phyloP scores from a whole-genome alignment of 2,113 vertebrate genomes.

The Planiliza haematocheilus region DNA sequence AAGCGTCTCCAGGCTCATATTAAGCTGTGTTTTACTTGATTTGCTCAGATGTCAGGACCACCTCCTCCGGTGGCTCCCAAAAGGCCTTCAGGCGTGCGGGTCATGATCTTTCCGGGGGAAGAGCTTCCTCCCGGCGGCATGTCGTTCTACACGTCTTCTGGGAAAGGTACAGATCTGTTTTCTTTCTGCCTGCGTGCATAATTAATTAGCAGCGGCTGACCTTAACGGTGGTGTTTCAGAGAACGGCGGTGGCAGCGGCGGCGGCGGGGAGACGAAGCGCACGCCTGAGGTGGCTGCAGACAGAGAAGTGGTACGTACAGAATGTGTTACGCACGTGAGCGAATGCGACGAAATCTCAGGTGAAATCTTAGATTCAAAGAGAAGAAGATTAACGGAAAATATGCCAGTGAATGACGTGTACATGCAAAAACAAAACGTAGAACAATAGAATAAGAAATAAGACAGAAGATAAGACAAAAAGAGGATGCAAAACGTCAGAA shows the following conservation, averaged over 20 bases:
- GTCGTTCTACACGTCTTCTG: not conserved
- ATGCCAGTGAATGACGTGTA: not conserved
- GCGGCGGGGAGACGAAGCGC: constrained; percentile 10
- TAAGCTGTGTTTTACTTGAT: not conserved
- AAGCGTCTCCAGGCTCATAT: too few relatives aligned
- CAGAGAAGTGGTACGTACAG: constrained; percentile 81
- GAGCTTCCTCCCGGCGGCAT: constrained; percentile 13
- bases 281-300: constrained; percentile 58
- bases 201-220: not conserved
- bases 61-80: constrained; percentile 42
- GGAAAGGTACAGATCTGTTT: constrained; percentile 50
- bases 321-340: not conserved
- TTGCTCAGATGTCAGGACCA: constrained; percentile 64
- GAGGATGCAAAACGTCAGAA: too few relatives aligned
- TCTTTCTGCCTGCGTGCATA: not conserved
- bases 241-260: constrained; percentile 37
- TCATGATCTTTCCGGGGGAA: constrained; percentile 43
- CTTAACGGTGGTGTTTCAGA: constrained; percentile 51
- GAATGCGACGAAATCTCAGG: not conserved
- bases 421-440: not conserved
- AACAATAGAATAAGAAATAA: too few relatives aligned
- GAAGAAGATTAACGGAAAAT: too few relatives aligned
- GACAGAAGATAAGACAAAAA: too few relatives aligned
- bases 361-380: not conserved
- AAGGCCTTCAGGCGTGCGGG: constrained; percentile 56